Percentiles rank a stretch among this genome's conserved stretches.
Conservation (phyloP, 2,113 vertebrate genomes). For the Serinus canaria region DNA sequence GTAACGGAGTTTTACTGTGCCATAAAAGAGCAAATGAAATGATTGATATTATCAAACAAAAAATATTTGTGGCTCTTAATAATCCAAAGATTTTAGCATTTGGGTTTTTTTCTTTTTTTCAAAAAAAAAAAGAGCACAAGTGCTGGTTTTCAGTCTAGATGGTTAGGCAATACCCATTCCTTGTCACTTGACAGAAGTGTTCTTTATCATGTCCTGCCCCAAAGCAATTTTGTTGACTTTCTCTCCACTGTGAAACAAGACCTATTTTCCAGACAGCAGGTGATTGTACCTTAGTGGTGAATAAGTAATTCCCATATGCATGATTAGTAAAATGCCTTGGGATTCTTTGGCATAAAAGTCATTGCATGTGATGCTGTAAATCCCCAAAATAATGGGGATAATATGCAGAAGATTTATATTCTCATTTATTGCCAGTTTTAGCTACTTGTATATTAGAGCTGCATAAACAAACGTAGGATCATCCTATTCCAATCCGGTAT, state of each 20-base stretch:
- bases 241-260: neutral
- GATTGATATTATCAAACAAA: neutral
- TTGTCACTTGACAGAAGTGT: neutral
- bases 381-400: constrained; percentile 25
- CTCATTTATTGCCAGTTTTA: constrained; percentile 14
- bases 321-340: constrained; percentile 35
- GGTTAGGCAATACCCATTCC: neutral
- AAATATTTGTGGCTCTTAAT: neutral
- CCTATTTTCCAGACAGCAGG: constrained; percentile 12
- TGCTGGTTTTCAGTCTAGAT: neutral
- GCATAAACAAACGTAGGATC: constrained; percentile 19
- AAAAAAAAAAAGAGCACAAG: neutral
- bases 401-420: constrained; percentile 48
- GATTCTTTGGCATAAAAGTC: constrained; percentile 23
- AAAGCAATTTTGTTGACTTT: neutral
- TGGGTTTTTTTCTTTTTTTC: neutral
- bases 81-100: neutral
- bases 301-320: neutral
- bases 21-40: neutral
- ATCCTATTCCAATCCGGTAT: neutral
- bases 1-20: neutral
- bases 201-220: neutral
- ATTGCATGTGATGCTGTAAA: constrained; percentile 27
- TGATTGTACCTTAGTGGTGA: neutral
- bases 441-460: constrained; percentile 29